These are phyloP conservation scores for Neopelma chrysocephalum DNA, from an alignment of 2,797 vertebrate species.

Conservation along the genomic window DNA sequence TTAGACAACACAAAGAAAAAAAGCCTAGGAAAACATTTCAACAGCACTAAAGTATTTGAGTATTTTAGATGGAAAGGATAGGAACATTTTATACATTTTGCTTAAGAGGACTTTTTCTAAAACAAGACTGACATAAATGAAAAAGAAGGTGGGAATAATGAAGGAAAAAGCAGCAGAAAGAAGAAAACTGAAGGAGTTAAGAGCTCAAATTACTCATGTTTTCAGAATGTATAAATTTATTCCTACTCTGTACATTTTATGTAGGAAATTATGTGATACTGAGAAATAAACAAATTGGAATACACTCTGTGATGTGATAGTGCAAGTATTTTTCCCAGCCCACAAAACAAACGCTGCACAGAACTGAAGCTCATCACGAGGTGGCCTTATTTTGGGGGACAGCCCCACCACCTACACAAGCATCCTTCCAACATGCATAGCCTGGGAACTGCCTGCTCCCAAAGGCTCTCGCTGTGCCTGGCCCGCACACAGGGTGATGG, in stretches of 20 bases:
- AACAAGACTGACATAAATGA: neutral
- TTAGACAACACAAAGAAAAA: neutral
- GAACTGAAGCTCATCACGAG: neutral
- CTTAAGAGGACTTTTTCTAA: neutral
- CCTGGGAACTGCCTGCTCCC: too few relatives aligned
- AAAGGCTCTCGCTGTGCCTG: accelerated
- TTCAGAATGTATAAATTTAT: neutral
- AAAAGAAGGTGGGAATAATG: neutral
- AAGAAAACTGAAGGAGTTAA: neutral
- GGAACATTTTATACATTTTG: neutral
- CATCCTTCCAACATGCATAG: accelerated
- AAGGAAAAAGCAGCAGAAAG: neutral
- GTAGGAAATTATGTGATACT: neutral
- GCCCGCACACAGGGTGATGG: neutral
- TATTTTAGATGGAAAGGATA: neutral
- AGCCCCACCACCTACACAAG: neutral
- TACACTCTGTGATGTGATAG: neutral
- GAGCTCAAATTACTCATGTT: neutral
- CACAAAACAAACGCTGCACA: neutral
- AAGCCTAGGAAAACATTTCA: neutral
- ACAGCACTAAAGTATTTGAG: neutral
- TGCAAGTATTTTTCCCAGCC: neutral
- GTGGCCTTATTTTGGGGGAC: neutral
- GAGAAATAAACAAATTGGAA: neutral
- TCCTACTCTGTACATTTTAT: neutral